Evolutionary conservation across 2,113 vertebrate genomes (phyloP), one percentile per base, ranked within the genome.

Genomic region (Malurus alboscapulatus): DNA sequence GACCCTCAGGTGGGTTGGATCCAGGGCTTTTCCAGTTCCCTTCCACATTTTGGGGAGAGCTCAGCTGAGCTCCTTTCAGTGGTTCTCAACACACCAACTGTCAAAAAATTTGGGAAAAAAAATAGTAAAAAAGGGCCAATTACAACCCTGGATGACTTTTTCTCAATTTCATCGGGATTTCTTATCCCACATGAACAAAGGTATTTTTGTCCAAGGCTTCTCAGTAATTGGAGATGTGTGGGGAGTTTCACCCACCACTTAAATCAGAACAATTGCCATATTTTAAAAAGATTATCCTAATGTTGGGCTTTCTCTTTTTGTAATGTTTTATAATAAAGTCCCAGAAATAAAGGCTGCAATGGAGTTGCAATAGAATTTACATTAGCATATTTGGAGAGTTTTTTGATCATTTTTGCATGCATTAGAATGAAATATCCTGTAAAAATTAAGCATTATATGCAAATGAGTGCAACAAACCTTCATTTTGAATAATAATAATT

Each of bases 371-470:
- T 93, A 96, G 89, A 84, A 93, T 92, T 92, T 92, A 51, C 85
- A 97, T 97, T 98, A 97, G 93, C 97, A 97, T 97, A 96, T 96
- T 97, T 95, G 89, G 94, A 96, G 96, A 96, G 77, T 92, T 97
- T 97, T 93, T 97, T 97, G 87, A 97, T 97, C 93, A 93, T 95
- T 97, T 97, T 96, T 97, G 91, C 96, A 97, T 97, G 83, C 92
- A 95, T 97, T 97, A 97, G 95, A 94, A 96, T 97, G 91, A 97
- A 97, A 93, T 93, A 96, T 93, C 96, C 94, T 84, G 69, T 95
- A 96, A 97, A 97, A 97, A 97, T 97, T 98, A 97, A 97, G 97
- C 96, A 97, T 97, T 97, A 96, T 97, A 97, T 98, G 97, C 94
- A 97, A 97, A 97, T 97, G 86, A 97, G 93, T 82, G 21, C 90